Conservation (phyloP, 1,140 invertebrate genomes). For the Ganaspis sp. region DNA sequence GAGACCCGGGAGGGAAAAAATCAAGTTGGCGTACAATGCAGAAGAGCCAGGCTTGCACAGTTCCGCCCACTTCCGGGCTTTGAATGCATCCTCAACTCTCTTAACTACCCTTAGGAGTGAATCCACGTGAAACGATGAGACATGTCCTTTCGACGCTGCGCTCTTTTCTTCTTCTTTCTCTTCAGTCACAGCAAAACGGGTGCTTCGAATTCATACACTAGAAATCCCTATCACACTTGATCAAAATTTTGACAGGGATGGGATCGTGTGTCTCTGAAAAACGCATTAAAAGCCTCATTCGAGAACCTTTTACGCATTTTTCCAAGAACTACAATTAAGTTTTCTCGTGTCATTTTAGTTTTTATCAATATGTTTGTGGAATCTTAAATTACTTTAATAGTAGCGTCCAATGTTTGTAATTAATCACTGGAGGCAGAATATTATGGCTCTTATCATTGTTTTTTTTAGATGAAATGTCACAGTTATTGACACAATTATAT, state of each 20-base stretch:
- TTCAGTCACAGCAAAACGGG: constrained; percentile 8
- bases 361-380: too few species aligned
- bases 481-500: too few species aligned
- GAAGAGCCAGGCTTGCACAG: constrained; percentile 57
- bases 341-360: too few species aligned
- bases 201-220: constrained; percentile 40
- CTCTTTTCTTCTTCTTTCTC: constrained; percentile 41
- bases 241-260: constrained; percentile 38
- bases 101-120: constrained; percentile 63
- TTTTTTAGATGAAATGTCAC: too few species aligned
- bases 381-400: too few species aligned
- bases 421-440: too few species aligned
- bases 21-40: constrained; percentile 59
- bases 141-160: constrained; percentile 57
- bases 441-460: too few species aligned
- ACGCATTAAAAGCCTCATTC: not conserved
- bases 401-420: too few species aligned
- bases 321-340: too few species aligned
- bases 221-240: constrained; percentile 38
- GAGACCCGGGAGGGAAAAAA: constrained; percentile 55
- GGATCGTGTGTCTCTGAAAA: constrained; percentile 17
- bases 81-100: constrained; percentile 67
- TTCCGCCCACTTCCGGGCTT: constrained; percentile 70
- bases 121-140: constrained; percentile 61
- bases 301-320: too few species aligned